phyloP scores from a whole-genome alignment of 2,113 vertebrate genomes.

The Electrona antarctica region DNA sequence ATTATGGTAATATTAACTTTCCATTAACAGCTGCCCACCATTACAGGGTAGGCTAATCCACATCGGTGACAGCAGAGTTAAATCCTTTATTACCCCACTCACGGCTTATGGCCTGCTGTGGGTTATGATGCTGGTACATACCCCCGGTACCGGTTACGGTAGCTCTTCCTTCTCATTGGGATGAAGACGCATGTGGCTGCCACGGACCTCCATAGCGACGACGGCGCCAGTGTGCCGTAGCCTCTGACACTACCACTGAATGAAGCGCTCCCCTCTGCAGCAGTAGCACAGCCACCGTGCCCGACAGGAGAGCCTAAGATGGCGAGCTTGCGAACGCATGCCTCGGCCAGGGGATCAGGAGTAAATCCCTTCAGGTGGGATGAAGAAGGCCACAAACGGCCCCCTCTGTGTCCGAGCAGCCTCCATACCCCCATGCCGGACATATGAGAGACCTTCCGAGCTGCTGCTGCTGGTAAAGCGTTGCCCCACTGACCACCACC shows the following conservation, averaged over 20 bases:
- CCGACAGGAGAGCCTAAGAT: neutral
- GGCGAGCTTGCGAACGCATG: constrained; percentile 12
- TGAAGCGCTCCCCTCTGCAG: neutral
- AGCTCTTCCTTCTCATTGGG: constrained; percentile 47
- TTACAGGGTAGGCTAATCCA: constrained; percentile 32
- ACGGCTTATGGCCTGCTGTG: neutral
- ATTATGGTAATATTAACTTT: constrained; percentile 31
- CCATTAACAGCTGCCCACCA: constrained; percentile 9
- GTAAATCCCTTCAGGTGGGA: constrained; percentile 70
- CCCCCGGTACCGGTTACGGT: constrained; percentile 58
- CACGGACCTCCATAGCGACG: constrained; percentile 53
- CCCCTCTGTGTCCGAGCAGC: constrained; percentile 31
- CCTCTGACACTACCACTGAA: constrained; percentile 3
- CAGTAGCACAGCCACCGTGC: constrained; percentile 8
- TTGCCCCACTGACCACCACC: neutral
- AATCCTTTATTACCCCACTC: constrained; percentile 4
- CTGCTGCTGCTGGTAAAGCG: neutral
- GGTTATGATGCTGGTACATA: constrained; percentile 49
- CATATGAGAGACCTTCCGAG: constrained; percentile 40
- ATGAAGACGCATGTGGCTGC: constrained; percentile 27
- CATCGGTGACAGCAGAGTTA: constrained; percentile 8
- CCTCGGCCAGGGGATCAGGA: constrained; percentile 52
- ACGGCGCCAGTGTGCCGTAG: constrained; percentile 49
- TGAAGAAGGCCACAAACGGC: constrained; percentile 47
- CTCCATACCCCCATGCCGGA: constrained; percentile 38